phyloP scores from a whole-genome alignment of 2,797 vertebrate genomes.

The Aythya fuligula region DNA sequence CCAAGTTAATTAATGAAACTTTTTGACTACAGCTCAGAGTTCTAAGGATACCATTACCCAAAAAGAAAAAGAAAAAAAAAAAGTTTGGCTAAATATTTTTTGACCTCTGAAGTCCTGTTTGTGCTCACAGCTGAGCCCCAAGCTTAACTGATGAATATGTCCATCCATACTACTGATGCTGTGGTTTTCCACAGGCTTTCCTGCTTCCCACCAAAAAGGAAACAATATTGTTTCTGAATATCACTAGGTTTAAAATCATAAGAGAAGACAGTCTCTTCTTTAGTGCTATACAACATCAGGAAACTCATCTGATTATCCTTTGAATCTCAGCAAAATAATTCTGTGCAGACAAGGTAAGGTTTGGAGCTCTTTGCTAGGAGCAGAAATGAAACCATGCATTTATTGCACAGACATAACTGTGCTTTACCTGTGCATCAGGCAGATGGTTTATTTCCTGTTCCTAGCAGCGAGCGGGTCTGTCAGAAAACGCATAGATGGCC shows the following conservation, averaged over 20 bases:
- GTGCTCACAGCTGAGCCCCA: slow-evolving; percentile 20
- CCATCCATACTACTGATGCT: background rate
- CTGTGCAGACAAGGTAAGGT: background rate
- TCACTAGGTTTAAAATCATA: background rate
- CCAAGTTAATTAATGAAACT: background rate
- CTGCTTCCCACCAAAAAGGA: background rate
- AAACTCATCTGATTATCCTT: background rate
- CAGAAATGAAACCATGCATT: background rate
- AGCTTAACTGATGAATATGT: background rate
- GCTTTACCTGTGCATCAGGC: background rate
- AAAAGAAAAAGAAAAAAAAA: background rate
- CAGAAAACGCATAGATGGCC: background rate
- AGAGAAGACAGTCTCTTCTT: background rate
- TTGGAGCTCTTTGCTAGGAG: background rate
- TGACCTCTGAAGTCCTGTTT: slow-evolving; percentile 16
- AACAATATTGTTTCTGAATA: background rate
- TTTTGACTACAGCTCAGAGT: slow-evolving; percentile 17
- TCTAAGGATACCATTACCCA: slow-evolving; percentile 30
- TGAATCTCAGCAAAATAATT: background rate
- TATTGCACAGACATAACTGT: background rate
- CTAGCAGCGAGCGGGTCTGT: background rate
- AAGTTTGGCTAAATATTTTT: slow-evolving; percentile 31
- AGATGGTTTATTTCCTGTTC: background rate
- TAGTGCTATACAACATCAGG: background rate
- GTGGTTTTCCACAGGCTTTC: slow-evolving; percentile 30